Conservation (phyloP, 2,113 vertebrate species). For the Mastomys natalensis region DNA sequence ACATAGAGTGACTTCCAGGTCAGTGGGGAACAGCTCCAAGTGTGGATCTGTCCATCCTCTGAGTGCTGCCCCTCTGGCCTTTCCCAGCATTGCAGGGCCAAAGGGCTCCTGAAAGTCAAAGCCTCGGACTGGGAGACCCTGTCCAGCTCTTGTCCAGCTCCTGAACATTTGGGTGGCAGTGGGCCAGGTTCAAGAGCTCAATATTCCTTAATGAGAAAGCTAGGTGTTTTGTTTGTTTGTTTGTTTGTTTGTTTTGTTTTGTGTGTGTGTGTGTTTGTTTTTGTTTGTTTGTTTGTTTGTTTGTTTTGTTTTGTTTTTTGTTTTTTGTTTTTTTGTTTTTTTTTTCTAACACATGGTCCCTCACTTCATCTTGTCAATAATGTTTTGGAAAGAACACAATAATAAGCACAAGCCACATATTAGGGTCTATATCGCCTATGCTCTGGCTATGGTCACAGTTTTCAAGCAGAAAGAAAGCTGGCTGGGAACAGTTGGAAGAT, state of each 20-base stretch:
- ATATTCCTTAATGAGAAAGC: accelerated
- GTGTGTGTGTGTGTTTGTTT: no score
- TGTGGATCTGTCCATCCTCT: accelerated
- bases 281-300: no score
- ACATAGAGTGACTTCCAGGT: accelerated
- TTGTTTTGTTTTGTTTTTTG: no score
- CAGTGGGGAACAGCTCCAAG: accelerated
- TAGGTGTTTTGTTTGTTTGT: no score
- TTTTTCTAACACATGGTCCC: no score
- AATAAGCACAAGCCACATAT: accelerated
- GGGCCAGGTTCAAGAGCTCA: accelerated
- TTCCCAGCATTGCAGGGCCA: neutral
- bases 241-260: no score
- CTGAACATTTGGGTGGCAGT: accelerated
- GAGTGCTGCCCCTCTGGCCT: accelerated
- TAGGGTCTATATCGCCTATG: accelerated
- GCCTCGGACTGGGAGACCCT: accelerated
- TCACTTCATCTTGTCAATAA: accelerated
- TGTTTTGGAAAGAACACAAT: accelerated
- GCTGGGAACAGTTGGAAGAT: accelerated
- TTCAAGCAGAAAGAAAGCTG: accelerated
- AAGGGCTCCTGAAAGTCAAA: neutral
- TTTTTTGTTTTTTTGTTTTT: no score
- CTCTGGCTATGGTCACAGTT: accelerated
- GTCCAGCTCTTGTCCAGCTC: accelerated